These are phyloP conservation scores for Tridacna crocea DNA, from an alignment of 2,888 invertebrate genomes.

Conservation along the genomic window DNA sequence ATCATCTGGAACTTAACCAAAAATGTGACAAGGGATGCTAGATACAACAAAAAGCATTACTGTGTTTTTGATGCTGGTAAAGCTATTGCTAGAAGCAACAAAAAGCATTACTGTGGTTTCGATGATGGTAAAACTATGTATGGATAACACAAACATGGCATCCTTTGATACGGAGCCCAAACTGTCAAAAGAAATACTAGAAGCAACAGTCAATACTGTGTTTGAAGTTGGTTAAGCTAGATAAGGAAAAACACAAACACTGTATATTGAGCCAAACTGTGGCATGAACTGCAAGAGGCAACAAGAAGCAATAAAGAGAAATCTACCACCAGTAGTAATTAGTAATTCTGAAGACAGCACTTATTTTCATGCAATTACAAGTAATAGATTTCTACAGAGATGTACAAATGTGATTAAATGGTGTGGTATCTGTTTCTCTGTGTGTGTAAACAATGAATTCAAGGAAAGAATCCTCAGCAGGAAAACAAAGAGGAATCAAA, in stretches of 20 bases:
- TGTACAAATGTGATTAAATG: too few relatives aligned
- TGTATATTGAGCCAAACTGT: slow-evolving; percentile 37
- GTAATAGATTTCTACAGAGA: too few relatives aligned
- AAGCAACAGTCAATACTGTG: background rate
- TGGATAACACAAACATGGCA: slow-evolving; percentile 24
- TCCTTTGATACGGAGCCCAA: background rate
- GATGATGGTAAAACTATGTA: slow-evolving; percentile 47
- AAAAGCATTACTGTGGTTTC: slow-evolving; percentile 78
- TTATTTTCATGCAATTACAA: too few relatives aligned
- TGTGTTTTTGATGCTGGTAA: background rate
- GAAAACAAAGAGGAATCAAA: too few relatives aligned
- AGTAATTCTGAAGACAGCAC: too few relatives aligned
- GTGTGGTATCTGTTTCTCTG: too few relatives aligned
- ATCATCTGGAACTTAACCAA: background rate
- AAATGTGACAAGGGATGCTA: background rate
- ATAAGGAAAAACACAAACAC: slow-evolving; percentile 50
- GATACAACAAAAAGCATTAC: background rate
- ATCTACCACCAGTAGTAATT: too few relatives aligned
- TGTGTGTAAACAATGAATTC: too few relatives aligned
- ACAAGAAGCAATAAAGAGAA: too few relatives aligned
- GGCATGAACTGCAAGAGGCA: too few relatives aligned
- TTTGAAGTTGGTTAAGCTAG: background rate
- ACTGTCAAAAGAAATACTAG: background rate
- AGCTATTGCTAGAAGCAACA: too few relatives aligned
- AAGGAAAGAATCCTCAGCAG: too few relatives aligned